phyloP scores from a whole-genome alignment of 2,888 invertebrate genomes.

The Tanytarsus gracilentus region DNA sequence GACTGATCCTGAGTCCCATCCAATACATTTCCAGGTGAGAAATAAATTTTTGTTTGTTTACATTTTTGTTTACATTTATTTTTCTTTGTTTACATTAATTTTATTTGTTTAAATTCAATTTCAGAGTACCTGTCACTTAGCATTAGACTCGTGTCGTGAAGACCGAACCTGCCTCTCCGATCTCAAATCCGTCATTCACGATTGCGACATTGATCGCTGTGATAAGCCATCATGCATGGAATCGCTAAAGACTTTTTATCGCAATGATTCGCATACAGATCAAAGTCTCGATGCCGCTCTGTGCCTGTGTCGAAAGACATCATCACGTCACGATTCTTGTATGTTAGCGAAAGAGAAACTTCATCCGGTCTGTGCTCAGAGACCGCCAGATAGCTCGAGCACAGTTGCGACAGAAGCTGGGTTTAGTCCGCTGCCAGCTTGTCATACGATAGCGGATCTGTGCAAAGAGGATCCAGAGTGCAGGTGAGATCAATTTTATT shows the following conservation, averaged over 20 bases:
- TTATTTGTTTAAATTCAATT: constrained; percentile 37
- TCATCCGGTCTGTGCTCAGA: constrained; percentile 81
- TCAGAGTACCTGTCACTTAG: constrained; percentile 81
- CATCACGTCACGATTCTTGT: constrained; percentile 77
- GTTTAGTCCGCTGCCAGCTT: constrained; percentile 66
- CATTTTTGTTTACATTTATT: too few species aligned
- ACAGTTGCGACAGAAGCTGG: constrained; percentile 45
- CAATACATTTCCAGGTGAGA: constrained; percentile 26
- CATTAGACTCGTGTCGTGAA: constrained; percentile 71
- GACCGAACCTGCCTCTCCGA: constrained; percentile 69
- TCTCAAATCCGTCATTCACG: constrained; percentile 73
- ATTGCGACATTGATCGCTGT: constrained; percentile 68
- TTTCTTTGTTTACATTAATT: too few species aligned
- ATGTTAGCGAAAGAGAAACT: constrained; percentile 82
- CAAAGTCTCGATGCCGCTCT: constrained; percentile 86
- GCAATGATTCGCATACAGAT: constrained; percentile 65
- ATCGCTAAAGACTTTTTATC: constrained; percentile 76
- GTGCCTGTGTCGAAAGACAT: constrained; percentile 87
- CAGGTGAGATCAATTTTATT: constrained; percentile 51
- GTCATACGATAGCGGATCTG: constrained; percentile 72
- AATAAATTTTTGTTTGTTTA: too few species aligned
- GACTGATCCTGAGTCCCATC: constrained; percentile 24
- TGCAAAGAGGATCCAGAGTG: constrained; percentile 76
- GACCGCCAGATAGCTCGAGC: constrained; percentile 53
- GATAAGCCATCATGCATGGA: constrained; percentile 81